Conservation (phyloP, 2,797 vertebrate species). For the Gallinago solitaria region DNA sequence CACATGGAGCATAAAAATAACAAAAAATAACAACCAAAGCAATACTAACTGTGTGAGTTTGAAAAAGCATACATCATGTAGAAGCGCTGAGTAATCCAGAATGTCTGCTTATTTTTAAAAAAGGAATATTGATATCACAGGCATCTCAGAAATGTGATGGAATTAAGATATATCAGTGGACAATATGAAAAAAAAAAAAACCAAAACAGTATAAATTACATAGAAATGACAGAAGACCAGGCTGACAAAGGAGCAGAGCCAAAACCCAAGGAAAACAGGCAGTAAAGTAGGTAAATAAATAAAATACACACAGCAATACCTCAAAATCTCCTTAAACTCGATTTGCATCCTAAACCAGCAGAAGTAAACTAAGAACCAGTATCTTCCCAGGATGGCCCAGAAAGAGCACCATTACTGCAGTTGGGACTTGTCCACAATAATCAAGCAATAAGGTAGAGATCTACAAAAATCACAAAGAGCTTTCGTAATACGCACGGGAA, state of each 20-base stretch:
- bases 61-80: not conserved
- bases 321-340: not conserved
- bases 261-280: not conserved
- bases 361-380: fast-evolving
- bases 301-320: not conserved
- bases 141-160: not conserved
- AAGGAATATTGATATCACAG: not conserved
- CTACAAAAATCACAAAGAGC: not conserved
- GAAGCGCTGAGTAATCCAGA: not conserved
- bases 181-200: not conserved
- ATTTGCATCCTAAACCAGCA: not conserved
- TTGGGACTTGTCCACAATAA: not conserved
- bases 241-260: not conserved
- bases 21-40: not conserved
- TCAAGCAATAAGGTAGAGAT: fast-evolving
- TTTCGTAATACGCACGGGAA: not conserved
- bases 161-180: not conserved
- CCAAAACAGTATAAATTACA: not conserved
- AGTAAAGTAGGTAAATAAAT: not conserved
- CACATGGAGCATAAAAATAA: not conserved
- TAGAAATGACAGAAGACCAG: not conserved
- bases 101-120: not conserved
- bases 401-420: not conserved
- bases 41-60: not conserved
- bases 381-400: not conserved